Percentiles rank a stretch among this genome's conserved stretches.
phyloP scores from a whole-genome alignment of 2,797 vertebrate species.

The Rhynchonycteris naso region DNA sequence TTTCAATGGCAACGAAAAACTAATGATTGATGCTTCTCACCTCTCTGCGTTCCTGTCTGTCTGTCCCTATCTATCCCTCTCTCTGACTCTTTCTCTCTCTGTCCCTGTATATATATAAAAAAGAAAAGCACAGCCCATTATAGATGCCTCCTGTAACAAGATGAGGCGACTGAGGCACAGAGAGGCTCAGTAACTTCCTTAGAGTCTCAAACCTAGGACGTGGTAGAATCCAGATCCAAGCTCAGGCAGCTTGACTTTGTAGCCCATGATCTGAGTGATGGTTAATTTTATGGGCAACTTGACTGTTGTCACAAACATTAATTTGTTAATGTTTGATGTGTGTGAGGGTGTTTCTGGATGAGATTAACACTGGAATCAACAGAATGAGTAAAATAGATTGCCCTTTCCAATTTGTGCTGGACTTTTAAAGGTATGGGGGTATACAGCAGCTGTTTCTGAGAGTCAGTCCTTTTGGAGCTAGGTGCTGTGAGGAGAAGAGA shows the following conservation, averaged over 20 bases:
- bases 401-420: background rate
- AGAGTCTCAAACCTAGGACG: background rate
- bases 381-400: background rate
- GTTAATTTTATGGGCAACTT: background rate
- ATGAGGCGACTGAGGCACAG: background rate
- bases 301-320: background rate
- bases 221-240: background rate
- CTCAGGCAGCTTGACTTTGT: background rate
- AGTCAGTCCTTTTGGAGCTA: background rate
- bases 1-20: too few species aligned
- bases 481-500: background rate
- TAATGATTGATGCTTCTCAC: too few species aligned
- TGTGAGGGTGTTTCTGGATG: background rate
- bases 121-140: background rate
- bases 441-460: background rate
- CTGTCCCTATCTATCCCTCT: background rate
- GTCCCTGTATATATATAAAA: too few species aligned
- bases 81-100: too few species aligned
- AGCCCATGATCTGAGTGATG: background rate
- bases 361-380: conserved; percentile 38
- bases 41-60: too few species aligned
- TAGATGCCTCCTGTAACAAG: background rate
- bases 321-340: background rate
- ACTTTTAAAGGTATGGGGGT: background rate
- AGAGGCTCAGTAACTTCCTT: background rate